These are phyloP conservation scores for Tachina fera DNA, from an alignment of 2,888 invertebrate genomes.

Conservation along the genomic window DNA sequence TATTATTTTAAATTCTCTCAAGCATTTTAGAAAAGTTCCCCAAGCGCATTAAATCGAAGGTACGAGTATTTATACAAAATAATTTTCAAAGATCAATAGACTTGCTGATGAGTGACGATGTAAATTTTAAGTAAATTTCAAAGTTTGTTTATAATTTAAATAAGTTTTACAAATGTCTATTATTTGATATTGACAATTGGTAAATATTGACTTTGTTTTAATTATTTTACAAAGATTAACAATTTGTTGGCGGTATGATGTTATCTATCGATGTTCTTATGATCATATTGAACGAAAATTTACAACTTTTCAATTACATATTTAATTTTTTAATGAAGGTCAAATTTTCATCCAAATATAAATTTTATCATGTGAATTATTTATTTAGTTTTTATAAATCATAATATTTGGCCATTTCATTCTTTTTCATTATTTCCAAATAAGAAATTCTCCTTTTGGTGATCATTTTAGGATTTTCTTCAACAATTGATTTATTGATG, in stretches of 20 bases:
- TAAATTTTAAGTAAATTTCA: conserved; percentile 5
- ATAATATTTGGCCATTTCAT: too few species aligned
- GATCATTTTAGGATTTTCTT: too few species aligned
- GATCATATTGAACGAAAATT: background rate
- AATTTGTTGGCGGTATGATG: background rate
- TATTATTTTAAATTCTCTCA: background rate
- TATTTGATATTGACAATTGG: conserved; percentile 15
- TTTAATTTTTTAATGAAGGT: too few species aligned
- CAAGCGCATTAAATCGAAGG: background rate
- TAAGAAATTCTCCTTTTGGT: too few species aligned
- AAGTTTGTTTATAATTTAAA: conserved; percentile 46
- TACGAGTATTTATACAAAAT: background rate
- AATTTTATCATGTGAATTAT: too few species aligned
- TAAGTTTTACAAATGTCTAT: conserved; percentile 32
- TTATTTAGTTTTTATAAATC: too few species aligned
- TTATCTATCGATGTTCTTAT: background rate
- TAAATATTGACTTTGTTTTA: conserved; percentile 56
- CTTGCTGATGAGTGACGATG: conserved; percentile 20
- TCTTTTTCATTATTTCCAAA: too few species aligned
- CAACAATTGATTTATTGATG: too few species aligned
- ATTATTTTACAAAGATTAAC: conserved; percentile 13
- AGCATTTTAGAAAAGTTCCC: background rate
- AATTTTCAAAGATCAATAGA: conserved; percentile 16
- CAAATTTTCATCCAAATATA: too few species aligned
- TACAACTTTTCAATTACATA: too few species aligned